Conservation (phyloP, 2,797 vertebrate species). For the Catostomus latipinnis region DNA sequence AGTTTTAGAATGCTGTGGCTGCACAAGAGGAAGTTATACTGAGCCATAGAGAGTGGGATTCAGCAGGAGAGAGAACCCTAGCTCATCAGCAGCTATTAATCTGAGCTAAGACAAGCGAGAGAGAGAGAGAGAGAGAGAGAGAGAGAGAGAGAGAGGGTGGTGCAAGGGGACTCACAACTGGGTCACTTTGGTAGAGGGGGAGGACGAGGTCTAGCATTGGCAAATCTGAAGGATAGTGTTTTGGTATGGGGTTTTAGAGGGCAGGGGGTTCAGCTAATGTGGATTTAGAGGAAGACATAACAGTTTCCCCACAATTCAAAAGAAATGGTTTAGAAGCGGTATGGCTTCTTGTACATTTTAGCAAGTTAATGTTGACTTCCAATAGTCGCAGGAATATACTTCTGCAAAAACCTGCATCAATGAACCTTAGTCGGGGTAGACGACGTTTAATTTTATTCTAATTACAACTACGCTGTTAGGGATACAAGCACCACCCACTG, state of each 20-base stretch:
- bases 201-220: conserved; percentile 43
- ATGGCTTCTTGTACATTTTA: not conserved
- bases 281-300: conserved; percentile 42
- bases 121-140: conserved; percentile 31
- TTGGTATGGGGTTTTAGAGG: conserved; percentile 49
- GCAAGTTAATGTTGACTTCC: not conserved
- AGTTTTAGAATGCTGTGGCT: conserved; percentile 15
- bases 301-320: conserved; percentile 30
- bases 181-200: conserved; percentile 30
- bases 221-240: conserved; percentile 36
- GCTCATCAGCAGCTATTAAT: conserved; percentile 84
- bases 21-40: conserved; percentile 41
- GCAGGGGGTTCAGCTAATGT: conserved; percentile 53
- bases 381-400: not conserved
- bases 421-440: not conserved
- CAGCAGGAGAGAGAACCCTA: conserved; percentile 64
- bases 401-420: not conserved
- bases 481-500: no score
- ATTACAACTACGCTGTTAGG: no score
- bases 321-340: not conserved
- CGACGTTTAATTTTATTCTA: not conserved
- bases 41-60: conserved; percentile 40
- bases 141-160: not conserved
- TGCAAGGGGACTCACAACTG: conserved; percentile 43
- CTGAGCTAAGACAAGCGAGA: conserved; percentile 79